Evolutionary conservation across 2,797 vertebrate genomes (phyloP).

Genomic region (Typhlichthys subterraneus): DNA sequence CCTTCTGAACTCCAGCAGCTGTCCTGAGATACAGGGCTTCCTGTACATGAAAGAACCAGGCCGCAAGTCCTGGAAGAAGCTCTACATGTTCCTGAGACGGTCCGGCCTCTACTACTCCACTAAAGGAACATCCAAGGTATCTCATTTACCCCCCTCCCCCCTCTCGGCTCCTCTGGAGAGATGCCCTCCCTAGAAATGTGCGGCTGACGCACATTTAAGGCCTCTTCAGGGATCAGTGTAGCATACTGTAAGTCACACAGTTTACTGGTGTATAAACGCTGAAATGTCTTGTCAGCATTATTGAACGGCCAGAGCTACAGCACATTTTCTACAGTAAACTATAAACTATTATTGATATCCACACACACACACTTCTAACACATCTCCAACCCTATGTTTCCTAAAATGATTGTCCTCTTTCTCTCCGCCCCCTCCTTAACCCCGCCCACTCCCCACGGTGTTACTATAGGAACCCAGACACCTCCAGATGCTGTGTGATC

Average conservation of each 20-base stretch:
- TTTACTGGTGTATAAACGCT: too few relatives aligned
- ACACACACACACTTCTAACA: neutral
- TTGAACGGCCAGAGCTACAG: too few relatives aligned
- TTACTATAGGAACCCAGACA: slow-evolving; percentile 89
- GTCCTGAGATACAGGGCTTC: slow-evolving; percentile 96
- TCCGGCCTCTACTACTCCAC: slow-evolving; percentile 96
- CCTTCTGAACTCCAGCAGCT: slow-evolving; percentile 94
- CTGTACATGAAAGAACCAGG: slow-evolving; percentile 92
- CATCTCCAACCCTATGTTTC: neutral
- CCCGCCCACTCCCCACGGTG: neutral
- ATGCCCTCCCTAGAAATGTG: too few relatives aligned
- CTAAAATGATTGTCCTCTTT: neutral
- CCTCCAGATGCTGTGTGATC: slow-evolving; percentile 90
- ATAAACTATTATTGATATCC: neutral
- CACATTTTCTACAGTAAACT: too few relatives aligned
- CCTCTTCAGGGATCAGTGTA: too few relatives aligned
- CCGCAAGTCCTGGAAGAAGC: slow-evolving; percentile 94
- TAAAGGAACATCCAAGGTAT: slow-evolving; percentile 96
- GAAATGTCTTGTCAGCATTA: too few relatives aligned
- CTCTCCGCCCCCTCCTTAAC: neutral
- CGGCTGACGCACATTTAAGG: too few relatives aligned
- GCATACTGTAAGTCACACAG: too few relatives aligned
- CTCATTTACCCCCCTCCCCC: neutral
- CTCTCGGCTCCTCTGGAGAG: too few relatives aligned
- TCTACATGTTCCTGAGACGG: slow-evolving; percentile 91